phyloP scores from a whole-genome alignment of 1,140 invertebrate genomes.

The Drosophila lacteicornis region DNA sequence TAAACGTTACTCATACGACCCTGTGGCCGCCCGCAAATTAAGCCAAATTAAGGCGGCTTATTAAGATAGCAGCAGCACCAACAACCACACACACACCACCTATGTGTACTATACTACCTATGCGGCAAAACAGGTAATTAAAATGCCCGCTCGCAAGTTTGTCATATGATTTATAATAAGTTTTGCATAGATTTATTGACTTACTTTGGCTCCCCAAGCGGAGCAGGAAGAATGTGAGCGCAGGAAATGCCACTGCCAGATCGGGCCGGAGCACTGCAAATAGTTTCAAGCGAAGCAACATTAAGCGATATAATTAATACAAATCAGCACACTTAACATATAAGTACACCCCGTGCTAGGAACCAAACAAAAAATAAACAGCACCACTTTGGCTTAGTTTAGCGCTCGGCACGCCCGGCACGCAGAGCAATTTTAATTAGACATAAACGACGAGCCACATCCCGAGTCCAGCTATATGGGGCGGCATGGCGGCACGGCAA shows the following conservation, averaged over 20 bases:
- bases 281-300: conserved; percentile 62
- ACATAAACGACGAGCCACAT: conserved; percentile 73
- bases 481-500: conserved; percentile 1
- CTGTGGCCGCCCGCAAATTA: conserved; percentile 78
- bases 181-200: conserved; percentile 80
- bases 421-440: conserved; percentile 79
- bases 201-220: conserved; percentile 38
- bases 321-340: conserved; percentile 74
- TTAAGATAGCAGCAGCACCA: conserved; percentile 43
- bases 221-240: conserved; percentile 70
- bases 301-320: conserved; percentile 76
- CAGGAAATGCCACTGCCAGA: conserved; percentile 66
- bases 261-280: conserved; percentile 50
- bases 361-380: conserved; percentile 7
- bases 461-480: conserved; percentile 11
- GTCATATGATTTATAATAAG: conserved; percentile 77
- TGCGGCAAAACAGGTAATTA: conserved; percentile 65
- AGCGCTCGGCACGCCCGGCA: conserved; percentile 65
- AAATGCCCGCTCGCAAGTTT: conserved; percentile 60
- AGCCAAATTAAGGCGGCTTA: conserved; percentile 74
- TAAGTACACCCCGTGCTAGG: conserved; percentile 29
- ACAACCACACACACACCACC: conserved; percentile 7
- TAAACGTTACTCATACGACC: conserved; percentile 82
- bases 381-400: conserved; percentile 25
- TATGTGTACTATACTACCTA: conserved; percentile 10